Conservation (phyloP, 2,797 vertebrate genomes). For the Picus viridis region DNA sequence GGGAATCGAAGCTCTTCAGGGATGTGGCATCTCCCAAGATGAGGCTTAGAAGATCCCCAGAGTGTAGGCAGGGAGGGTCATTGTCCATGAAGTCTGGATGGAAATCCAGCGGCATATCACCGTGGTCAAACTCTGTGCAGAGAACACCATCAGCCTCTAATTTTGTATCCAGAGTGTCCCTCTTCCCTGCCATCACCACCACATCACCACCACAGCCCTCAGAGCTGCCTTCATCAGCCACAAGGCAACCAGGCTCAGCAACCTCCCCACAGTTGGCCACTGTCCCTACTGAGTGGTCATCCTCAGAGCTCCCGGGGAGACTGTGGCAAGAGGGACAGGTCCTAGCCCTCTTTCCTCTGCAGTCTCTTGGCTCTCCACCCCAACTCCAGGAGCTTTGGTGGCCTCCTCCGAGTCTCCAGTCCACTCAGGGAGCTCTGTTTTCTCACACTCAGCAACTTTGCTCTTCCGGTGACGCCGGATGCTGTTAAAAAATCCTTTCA, state of each 20-base stretch:
- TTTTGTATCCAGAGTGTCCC: not conserved
- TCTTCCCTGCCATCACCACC: fast-evolving
- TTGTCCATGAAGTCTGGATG: conserved; percentile 65
- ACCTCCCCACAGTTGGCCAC: not conserved
- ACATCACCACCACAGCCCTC: not conserved
- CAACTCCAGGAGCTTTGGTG: not conserved
- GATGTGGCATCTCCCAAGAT: conserved; percentile 90
- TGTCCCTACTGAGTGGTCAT: not conserved
- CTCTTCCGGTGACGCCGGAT: conserved; percentile 90
- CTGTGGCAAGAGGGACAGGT: not conserved
- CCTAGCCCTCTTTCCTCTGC: conserved; percentile 37
- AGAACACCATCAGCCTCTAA: conserved; percentile 16
- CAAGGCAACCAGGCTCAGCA: fast-evolving
- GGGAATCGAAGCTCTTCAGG: conserved; percentile 96
- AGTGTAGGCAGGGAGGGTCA: conserved; percentile 69
- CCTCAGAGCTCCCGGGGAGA: not conserved
- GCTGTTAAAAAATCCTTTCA: conserved; percentile 92
- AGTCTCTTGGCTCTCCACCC: not conserved
- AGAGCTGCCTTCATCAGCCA: fast-evolving
- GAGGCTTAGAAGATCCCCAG: conserved; percentile 87
- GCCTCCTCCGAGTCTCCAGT: conserved; percentile 37
- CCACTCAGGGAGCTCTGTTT: conserved; percentile 79
- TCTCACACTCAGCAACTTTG: conserved; percentile 82
- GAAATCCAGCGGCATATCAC: conserved; percentile 65
- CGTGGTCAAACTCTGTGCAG: conserved; percentile 65